A percentile compares a stretch with the other conserved stretches of the same genome.
Evolutionary conservation across 2,797 vertebrate species (phyloP).

Genomic region (Sebastes itinus): DNA sequence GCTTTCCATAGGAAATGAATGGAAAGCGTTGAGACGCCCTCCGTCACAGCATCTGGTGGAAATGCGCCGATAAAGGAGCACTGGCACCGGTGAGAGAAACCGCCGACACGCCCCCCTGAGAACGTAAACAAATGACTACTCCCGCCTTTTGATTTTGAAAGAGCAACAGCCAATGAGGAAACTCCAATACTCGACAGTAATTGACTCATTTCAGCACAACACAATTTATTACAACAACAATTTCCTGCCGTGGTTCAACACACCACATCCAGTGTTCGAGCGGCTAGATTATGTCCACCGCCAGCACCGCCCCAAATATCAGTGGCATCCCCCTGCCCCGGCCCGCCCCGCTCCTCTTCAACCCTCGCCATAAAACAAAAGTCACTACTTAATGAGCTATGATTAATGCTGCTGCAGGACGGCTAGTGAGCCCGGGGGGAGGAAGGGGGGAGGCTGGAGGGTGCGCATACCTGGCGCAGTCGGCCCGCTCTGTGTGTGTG

Average conservation of each 20-base stretch:
- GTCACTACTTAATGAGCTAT: conserved; percentile 69
- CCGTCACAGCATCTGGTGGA: too few relatives aligned
- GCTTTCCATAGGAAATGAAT: too few relatives aligned
- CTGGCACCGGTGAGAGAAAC: too few relatives aligned
- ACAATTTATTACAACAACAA: not conserved
- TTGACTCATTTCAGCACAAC: not conserved
- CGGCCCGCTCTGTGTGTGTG: conserved; percentile 39
- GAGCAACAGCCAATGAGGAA: too few relatives aligned
- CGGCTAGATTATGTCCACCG: not conserved
- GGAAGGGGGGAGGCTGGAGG: conserved; percentile 13
- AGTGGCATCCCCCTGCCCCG: not conserved
- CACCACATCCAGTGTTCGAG: not conserved
- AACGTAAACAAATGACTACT: too few relatives aligned
- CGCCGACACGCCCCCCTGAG: too few relatives aligned
- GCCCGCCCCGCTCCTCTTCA: conserved; percentile 3
- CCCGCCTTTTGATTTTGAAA: too few relatives aligned
- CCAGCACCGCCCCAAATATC: conserved; percentile 47
- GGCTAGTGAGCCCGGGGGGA: conserved; percentile 5
- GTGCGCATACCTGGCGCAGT: conserved; percentile 55
- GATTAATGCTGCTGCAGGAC: conserved; percentile 64
- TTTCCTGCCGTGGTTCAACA: not conserved
- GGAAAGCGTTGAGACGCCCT: too few relatives aligned
- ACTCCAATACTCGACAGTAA: not conserved
- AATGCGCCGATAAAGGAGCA: too few relatives aligned
- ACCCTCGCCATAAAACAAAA: conserved; percentile 57